Evolutionary conservation across 2,888 invertebrate genomes (phyloP), one percentile per base, ranked within the genome.

Genomic region (Drosophila cracens): DNA sequence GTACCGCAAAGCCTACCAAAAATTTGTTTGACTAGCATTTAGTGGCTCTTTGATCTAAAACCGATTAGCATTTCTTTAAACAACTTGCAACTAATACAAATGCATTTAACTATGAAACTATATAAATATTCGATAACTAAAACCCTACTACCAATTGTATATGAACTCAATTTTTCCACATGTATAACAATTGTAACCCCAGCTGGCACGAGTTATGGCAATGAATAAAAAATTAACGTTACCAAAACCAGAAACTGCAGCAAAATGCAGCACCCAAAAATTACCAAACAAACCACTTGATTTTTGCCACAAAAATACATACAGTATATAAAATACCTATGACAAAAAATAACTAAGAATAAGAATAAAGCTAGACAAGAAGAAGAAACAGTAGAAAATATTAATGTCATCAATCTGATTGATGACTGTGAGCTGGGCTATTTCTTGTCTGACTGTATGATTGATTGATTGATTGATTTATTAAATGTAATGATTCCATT

Each of bases 131-230:
- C 53, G 29, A 75, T 71, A 68, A 70, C 63, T 57, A 57, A 71
- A 75, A 77, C 53, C 40, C 64, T 53, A 63, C 67, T 72, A 69
- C 59, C 64, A 73, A 83, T 81, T 83, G 83, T 83, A 85, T 69
- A 64, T 62, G 74, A 79, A 61, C 85, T 86, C 54, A 74, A 80
- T 5, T 83, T 86, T 80, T 83, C 62, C 53, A 77, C 82, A 77
- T 74, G 77, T 83, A 80, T 52, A 77, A 80, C 66, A 84, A 88
- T 81, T 91, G 87, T 92, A 92, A 91, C 91, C 93, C 93, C 93
- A 93, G 93, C 93, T 93, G 93, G 93, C 93, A 93, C 93, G 93
- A 93, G 93, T 93, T 93, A 92, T 93, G 88, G 88, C 92, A 92
- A 91, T 92, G 83, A 77, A 77, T 49, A 62, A 51, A 61, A 59